A percentile compares a stretch with the other conserved stretches of the same genome.
phyloP scores from a whole-genome alignment of 2,113 vertebrate genomes.

The Azemiops feae region DNA sequence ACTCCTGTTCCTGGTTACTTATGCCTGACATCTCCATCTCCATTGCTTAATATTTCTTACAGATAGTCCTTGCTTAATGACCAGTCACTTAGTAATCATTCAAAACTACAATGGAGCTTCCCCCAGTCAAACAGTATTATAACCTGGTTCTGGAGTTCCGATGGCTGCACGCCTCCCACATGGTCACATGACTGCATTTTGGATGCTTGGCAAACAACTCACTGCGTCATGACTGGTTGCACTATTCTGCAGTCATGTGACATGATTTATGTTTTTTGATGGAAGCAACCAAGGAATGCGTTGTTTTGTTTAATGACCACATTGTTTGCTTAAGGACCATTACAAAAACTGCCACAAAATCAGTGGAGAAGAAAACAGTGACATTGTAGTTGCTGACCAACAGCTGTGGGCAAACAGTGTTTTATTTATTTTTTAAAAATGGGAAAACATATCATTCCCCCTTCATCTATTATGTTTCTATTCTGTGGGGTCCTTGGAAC shows the following conservation, averaged over 20 bases:
- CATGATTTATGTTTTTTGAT: neutral
- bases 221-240: neutral
- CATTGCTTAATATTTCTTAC: neutral
- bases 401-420: slow-evolving; percentile 13
- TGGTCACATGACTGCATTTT: neutral
- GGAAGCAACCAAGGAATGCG: neutral
- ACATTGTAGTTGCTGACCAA: slow-evolving; percentile 42
- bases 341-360: neutral
- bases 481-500: neutral
- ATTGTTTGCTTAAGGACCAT: neutral
- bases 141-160: neutral
- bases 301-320: neutral
- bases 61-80: neutral
- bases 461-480: neutral
- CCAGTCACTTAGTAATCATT: neutral
- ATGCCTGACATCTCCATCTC: neutral
- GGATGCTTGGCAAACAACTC: neutral
- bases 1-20: neutral
- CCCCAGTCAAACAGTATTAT: neutral
- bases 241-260: neutral
- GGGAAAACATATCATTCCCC: slow-evolving; percentile 38
- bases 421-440: neutral
- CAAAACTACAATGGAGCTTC: neutral
- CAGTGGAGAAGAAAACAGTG: neutral
- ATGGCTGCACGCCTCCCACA: neutral